Percentiles rank a stretch among this genome's conserved stretches.
phyloP scores from a whole-genome alignment of 2,113 vertebrate species.

The Poicephalus meyeri region DNA sequence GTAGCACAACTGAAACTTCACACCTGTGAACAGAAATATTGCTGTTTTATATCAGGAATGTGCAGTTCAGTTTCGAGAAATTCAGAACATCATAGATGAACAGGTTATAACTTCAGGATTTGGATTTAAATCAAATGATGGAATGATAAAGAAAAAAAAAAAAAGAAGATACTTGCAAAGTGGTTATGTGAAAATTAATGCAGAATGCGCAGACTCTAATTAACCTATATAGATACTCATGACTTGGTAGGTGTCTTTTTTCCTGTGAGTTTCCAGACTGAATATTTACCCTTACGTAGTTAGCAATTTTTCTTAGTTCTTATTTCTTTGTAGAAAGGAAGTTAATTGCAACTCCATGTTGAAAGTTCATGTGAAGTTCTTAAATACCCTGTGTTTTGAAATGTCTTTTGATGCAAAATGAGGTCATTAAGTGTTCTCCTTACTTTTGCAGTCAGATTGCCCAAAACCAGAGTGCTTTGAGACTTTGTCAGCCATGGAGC shows the following conservation, averaged over 20 bases:
- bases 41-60: not conserved
- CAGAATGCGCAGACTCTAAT: not conserved
- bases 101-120: not conserved
- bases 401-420: not conserved
- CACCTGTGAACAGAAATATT: not conserved
- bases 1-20: not conserved
- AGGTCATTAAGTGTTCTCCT: not conserved
- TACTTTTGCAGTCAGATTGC: conserved; percentile 82
- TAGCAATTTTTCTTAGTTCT: not conserved
- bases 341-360: rapidly evolving
- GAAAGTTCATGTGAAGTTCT: not conserved
- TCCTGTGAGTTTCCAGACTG: rapidly evolving
- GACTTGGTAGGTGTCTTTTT: not conserved
- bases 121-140: not conserved
- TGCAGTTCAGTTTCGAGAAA: not conserved
- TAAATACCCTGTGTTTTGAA: not conserved
- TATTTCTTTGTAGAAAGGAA: not conserved
- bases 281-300: not conserved
- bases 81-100: not conserved
- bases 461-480: conserved; percentile 90
- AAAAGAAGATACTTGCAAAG: not conserved
- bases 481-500: conserved; percentile 93
- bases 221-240: rapidly evolving
- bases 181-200: not conserved
- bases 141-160: not conserved